phyloP scores from a whole-genome alignment of 2,113 vertebrate genomes.

The human region GRCh38 chr13:35235501-35236000 shows the following conservation, averaged over 20 bases:
- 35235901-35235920: not conserved
- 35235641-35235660: not conserved
- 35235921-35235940: not conserved
- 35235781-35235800: not conserved
- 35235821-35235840: not conserved
- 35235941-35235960: not conserved
- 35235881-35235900: not conserved
- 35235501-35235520: not conserved
- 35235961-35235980: not conserved
- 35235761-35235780: not conserved
- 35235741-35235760: not conserved
- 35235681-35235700: not conserved
- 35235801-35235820: not conserved
- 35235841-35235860: not conserved
- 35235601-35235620: not conserved
- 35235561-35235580: not conserved
- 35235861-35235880: not conserved
- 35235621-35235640: not conserved
- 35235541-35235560: not conserved
- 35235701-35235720: not conserved
- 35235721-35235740: not conserved
- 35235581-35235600: not conserved
- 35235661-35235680: not conserved
- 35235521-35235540: not conserved
- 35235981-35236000: not conserved